phyloP scores from a whole-genome alignment of 2,113 vertebrate species.

The Alaudala cheleensis region DNA sequence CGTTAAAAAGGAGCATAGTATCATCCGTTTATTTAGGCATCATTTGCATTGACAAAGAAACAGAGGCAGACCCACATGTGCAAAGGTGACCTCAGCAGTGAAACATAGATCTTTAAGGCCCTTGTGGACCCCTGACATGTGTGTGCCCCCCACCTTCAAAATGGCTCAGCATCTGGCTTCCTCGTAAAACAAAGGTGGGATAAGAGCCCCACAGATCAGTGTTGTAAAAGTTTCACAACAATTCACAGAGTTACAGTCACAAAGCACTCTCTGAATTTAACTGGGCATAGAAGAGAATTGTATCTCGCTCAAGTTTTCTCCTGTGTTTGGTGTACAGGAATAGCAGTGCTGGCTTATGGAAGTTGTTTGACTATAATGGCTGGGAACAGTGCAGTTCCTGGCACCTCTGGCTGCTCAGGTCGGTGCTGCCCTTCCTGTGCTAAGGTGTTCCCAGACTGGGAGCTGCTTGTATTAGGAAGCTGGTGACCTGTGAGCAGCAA shows the following conservation, averaged over 20 bases:
- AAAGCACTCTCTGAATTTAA: not conserved
- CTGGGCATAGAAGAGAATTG: not conserved
- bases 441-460: rapidly evolving
- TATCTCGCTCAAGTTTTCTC: not conserved
- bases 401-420: rapidly evolving
- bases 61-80: rapidly evolving
- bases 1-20: not conserved
- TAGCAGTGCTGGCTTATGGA: not conserved
- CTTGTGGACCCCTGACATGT: rapidly evolving
- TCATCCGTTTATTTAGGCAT: not conserved
- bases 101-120: no score
- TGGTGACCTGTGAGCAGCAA: not conserved
- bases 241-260: no score
- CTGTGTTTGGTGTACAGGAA: not conserved
- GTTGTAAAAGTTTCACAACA: not conserved
- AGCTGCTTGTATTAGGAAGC: not conserved
- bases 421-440: not conserved
- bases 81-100: not conserved
- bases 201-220: not conserved
- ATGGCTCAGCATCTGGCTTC: not conserved
- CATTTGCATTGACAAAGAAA: rapidly evolving
- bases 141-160: rapidly evolving
- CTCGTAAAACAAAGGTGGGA: not conserved
- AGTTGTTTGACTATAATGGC: not conserved
- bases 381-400: rapidly evolving